phyloP scores from a whole-genome alignment of 1,140 invertebrate genomes.

The Lamellibrachia luymesi region DNA sequence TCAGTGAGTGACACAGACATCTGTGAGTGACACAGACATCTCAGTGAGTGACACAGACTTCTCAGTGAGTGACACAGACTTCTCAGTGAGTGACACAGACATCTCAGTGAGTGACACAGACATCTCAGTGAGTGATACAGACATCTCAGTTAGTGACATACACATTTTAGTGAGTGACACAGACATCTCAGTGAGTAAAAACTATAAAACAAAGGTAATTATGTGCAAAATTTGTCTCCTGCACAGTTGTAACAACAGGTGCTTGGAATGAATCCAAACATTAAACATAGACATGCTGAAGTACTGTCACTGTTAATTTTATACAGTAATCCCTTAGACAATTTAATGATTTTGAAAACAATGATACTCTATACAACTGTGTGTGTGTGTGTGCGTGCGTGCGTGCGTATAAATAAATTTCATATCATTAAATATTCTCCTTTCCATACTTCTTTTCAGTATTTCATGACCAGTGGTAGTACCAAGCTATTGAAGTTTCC shows the following conservation, averaged over 20 bases:
- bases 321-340: background rate
- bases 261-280: background rate
- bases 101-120: too few species aligned
- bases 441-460: too few species aligned
- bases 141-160: too few species aligned
- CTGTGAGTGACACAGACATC: too few species aligned
- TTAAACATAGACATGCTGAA: background rate
- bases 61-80: too few species aligned
- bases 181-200: background rate
- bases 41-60: too few species aligned
- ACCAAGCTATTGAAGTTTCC: too few species aligned
- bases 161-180: too few species aligned
- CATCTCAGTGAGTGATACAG: too few species aligned
- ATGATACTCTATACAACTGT: background rate
- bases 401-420: background rate
- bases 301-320: background rate
- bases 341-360: background rate
- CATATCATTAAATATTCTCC: background rate
- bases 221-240: background rate
- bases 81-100: too few species aligned
- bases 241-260: background rate
- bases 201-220: background rate
- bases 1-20: too few species aligned
- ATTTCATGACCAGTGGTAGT: too few species aligned
- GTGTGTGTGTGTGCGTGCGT: background rate